Percentiles rank a stretch among this genome's conserved stretches.
Evolutionary conservation across 1,140 invertebrate genomes (phyloP).

Genomic region (Lethrus apterus): DNA sequence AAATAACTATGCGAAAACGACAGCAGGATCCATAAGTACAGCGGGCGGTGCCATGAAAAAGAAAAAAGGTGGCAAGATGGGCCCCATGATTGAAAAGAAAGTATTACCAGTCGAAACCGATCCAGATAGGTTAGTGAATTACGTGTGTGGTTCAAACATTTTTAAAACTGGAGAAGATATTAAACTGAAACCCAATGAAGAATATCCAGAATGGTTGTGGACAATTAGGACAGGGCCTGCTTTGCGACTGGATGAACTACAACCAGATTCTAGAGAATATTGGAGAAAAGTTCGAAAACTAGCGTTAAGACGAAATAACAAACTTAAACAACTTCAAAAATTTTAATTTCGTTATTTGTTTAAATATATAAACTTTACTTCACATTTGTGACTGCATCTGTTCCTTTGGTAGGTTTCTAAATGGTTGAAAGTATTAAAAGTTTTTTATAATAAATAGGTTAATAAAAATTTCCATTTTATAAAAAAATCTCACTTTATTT

Average conservation of each 20-base stretch:
- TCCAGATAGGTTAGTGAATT: conserved; percentile 65
- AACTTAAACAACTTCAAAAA: conserved; percentile 48
- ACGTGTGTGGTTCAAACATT: conserved; percentile 83
- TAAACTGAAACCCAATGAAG: conserved; percentile 73
- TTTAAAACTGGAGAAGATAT: conserved; percentile 71
- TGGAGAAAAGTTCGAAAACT: conserved; percentile 63
- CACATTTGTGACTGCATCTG: background rate
- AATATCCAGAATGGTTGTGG: conserved; percentile 95
- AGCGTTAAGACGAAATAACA: conserved; percentile 54
- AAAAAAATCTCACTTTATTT: background rate
- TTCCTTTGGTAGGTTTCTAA: too few relatives aligned
- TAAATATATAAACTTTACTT: background rate
- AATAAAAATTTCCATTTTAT: background rate
- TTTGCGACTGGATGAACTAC: conserved; percentile 61
- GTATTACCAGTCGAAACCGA: conserved; percentile 81
- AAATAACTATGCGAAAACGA: conserved; percentile 11
- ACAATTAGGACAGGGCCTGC: conserved; percentile 53
- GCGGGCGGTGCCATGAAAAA: conserved; percentile 38
- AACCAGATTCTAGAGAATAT: conserved; percentile 72
- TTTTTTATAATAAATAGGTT: background rate
- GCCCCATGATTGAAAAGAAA: conserved; percentile 58
- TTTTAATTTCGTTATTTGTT: conserved; percentile 34
- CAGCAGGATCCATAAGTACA: conserved; percentile 7
- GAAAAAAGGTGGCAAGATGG: conserved; percentile 52
- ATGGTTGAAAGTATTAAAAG: too few relatives aligned